Percentiles rank a stretch among this genome's conserved stretches.
phyloP scores from a whole-genome alignment of 2,113 vertebrate genomes.

The Sterna hirundo region DNA sequence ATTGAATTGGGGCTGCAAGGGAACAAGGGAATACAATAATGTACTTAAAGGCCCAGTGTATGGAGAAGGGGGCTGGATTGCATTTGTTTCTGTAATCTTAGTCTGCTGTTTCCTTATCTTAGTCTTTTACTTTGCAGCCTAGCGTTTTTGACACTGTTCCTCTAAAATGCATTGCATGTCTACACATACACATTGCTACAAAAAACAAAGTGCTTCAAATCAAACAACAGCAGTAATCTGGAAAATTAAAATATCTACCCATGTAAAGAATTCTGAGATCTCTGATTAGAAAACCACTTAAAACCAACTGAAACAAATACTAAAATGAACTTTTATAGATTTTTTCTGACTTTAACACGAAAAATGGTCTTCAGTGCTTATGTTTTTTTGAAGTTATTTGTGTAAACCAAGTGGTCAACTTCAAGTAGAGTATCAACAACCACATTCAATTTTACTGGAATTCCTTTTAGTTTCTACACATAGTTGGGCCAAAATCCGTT shows the following conservation, averaged over 20 bases:
- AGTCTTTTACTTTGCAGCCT: neutral
- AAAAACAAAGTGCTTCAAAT: neutral
- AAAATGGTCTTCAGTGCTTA: neutral
- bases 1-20: neutral
- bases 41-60: neutral
- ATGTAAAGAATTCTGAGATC: neutral
- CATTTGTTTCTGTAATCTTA: neutral
- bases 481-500: neutral
- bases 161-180: neutral
- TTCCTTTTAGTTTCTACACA: neutral
- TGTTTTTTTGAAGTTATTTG: neutral
- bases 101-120: neutral
- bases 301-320: neutral
- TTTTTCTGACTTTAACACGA: neutral
- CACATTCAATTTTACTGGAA: neutral
- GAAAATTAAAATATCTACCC: neutral
- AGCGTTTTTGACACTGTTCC: neutral
- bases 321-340: neutral
- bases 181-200: neutral
- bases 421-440: neutral
- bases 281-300: neutral
- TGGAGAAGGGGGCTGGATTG: neutral
- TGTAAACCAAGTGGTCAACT: neutral
- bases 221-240: neutral
- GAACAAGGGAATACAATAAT: neutral